phyloP scores from a whole-genome alignment of 2,797 vertebrate genomes.

The Cottoperca gobio region DNA sequence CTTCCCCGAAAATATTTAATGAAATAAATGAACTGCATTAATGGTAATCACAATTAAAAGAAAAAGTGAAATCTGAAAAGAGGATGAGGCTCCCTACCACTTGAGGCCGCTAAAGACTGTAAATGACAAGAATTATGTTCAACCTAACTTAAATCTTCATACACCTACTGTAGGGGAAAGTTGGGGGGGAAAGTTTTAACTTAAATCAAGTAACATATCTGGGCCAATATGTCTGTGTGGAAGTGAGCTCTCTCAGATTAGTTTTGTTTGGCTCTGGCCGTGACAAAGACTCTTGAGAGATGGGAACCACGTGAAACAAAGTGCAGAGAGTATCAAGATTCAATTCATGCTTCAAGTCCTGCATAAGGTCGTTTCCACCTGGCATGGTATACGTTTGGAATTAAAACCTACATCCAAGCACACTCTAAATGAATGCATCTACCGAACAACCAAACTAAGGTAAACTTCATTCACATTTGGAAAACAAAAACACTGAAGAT shows the following conservation, averaged over 20 bases:
- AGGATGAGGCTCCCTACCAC: constrained; percentile 48
- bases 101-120: constrained; percentile 66
- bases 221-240: neutral
- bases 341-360: neutral
- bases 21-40: too few species aligned
- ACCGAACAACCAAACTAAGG: neutral
- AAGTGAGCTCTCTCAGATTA: neutral
- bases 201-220: neutral
- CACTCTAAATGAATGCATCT: neutral
- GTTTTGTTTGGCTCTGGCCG: neutral
- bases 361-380: neutral
- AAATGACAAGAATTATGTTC: constrained; percentile 2
- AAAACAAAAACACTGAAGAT: constrained; percentile 4
- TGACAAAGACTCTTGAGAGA: neutral
- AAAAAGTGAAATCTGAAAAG: neutral
- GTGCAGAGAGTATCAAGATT: neutral
- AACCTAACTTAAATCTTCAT: neutral
- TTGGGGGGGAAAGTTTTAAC: neutral
- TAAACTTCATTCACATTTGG: constrained; percentile 37
- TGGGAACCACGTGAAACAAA: neutral
- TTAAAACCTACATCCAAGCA: neutral
- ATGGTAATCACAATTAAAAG: neutral
- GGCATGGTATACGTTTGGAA: neutral
- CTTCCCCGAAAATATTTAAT: neutral
- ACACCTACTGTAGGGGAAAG: neutral